Conservation (phyloP, 2,888 invertebrate species). For the Proisotoma minuta region DNA sequence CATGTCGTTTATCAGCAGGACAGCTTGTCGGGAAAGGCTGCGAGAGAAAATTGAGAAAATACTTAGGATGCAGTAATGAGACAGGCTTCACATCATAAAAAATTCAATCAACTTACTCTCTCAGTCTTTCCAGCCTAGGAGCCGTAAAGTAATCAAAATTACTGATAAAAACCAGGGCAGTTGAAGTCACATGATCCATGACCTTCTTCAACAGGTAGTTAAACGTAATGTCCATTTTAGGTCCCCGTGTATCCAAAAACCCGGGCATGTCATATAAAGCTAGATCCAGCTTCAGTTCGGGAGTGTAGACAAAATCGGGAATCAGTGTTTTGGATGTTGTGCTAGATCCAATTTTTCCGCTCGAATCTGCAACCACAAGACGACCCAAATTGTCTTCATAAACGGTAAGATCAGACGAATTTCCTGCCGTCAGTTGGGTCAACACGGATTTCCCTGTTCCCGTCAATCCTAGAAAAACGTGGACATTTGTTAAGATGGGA, state of each 20-base stretch:
- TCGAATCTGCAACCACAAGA: background rate
- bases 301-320: background rate
- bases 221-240: background rate
- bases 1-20: background rate
- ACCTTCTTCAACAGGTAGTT: background rate
- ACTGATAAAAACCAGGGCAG: background rate
- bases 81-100: too few relatives aligned
- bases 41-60: too few relatives aligned
- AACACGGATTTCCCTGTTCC: slow-evolving; percentile 6
- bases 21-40: background rate
- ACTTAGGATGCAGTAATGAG: too few relatives aligned
- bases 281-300: background rate
- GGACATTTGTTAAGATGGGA: background rate
- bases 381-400: too few relatives aligned
- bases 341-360: background rate
- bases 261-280: slow-evolving; percentile 2
- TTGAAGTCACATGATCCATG: background rate
- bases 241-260: background rate
- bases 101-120: too few relatives aligned
- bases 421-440: background rate
- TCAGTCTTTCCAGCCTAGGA: too few relatives aligned
- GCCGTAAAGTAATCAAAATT: too few relatives aligned
- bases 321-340: background rate
- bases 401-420: background rate
- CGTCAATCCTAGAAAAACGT: background rate